Evolutionary conservation across 2,888 invertebrate genomes (phyloP), one percentile per base, ranked within the genome.

Genomic region (Eurois occulta): DNA sequence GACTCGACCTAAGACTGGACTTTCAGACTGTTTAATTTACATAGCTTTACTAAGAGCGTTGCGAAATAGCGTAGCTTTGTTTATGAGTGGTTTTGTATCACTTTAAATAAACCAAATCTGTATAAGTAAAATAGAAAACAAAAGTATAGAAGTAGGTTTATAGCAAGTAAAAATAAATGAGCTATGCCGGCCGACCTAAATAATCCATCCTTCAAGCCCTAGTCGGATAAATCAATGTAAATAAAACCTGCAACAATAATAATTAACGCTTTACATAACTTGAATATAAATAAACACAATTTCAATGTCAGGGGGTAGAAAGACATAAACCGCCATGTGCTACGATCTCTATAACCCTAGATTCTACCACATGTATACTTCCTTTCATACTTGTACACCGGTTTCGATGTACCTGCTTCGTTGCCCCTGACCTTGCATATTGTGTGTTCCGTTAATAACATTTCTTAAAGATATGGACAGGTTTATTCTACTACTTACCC

Each of bases 391-490:
- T 3, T 16, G 24, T 18, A 35, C 65, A 79, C 46, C 65, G 74
- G 80, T 80, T 80, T 48, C n/a, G 7, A n/a, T 55, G 65, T 74
- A 66, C 81, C 65, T 81, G 78, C 24, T 46, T n/a, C 48, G 16
- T 46, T 16, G 55, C 16, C 46, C 52, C 24, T 80, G 52, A 81
- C 76, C 79, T 81, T 81, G 75, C 24, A 28, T 11, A 35, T 58
- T 65, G 64, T 70, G n/a, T 38, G 60, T 55, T 16, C 28, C 43
- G 35, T 67, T 75, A 52, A 62, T 67, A 81, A 64, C 18, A 32
- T 55, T 62, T 71, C 41, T 52, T 35, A 8, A 62, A 67, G 28
- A 62, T 41, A 43, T 10, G 24, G 21, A 75, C 75, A 38, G 28
- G 58, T 60, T 60, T 62, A 66, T 66, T n/a, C n/a, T n/a, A n/a